Evolutionary conservation across 1,140 invertebrate genomes (phyloP).

Genomic region (Drosophila kurseongensis): DNA sequence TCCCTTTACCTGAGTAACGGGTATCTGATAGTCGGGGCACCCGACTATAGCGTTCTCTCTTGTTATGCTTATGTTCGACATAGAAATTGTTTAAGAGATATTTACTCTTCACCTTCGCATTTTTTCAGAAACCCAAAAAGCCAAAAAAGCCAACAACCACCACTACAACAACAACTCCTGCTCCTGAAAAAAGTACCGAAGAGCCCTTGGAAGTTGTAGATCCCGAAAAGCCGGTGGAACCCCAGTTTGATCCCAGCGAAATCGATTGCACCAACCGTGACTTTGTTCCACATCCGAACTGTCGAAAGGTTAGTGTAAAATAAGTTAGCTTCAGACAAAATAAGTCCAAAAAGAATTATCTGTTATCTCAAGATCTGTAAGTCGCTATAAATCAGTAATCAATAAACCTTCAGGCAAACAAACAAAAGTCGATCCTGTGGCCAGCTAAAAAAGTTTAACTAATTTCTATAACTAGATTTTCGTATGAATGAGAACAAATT

Average conservation of each 20-base stretch:
- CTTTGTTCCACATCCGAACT: conserved; percentile 89
- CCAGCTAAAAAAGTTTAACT: too few relatives aligned
- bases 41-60: too few relatives aligned
- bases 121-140: conserved; percentile 60
- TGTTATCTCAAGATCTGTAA: too few relatives aligned
- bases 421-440: background rate
- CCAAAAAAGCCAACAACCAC: conserved; percentile 61
- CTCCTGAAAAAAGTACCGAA: conserved; percentile 43
- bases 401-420: background rate
- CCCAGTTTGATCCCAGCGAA: conserved; percentile 63
- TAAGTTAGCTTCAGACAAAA: background rate
- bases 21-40: too few relatives aligned
- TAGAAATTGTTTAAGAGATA: too few relatives aligned
- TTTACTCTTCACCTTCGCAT: too few relatives aligned
- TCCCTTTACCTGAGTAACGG: too few relatives aligned
- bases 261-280: conserved; percentile 87
- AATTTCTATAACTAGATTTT: too few relatives aligned
- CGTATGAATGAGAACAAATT: too few relatives aligned
- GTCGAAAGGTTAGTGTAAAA: conserved; percentile 84
- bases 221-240: conserved; percentile 24
- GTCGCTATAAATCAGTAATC: background rate
- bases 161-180: conserved; percentile 46
- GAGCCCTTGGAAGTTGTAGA: conserved; percentile 48
- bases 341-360: too few relatives aligned
- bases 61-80: too few relatives aligned